A percentile compares a stretch with the other conserved stretches of the same genome.
Evolutionary conservation across 2,888 invertebrate species (phyloP).

Genomic region (Nudaria mundana): DNA sequence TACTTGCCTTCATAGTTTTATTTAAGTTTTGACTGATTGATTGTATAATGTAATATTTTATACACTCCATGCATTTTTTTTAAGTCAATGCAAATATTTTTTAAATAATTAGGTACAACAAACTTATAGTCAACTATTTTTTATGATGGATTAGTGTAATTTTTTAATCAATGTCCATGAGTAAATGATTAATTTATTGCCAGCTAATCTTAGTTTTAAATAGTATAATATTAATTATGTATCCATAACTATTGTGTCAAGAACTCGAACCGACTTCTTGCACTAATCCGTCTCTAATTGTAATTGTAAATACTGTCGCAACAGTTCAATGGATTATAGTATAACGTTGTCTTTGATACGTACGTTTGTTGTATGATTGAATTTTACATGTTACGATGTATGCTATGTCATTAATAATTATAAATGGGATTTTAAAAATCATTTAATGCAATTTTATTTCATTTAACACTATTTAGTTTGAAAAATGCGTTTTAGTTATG

Average conservation of each 20-base stretch:
- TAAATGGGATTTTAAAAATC: constrained; percentile 53
- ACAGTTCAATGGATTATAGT: constrained; percentile 27
- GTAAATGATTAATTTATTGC: constrained; percentile 49
- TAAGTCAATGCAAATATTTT: constrained; percentile 54
- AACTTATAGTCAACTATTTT: constrained; percentile 53
- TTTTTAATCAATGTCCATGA: constrained; percentile 23
- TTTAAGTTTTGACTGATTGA: constrained; percentile 73
- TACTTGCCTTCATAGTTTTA: constrained; percentile 70
- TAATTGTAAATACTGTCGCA: constrained; percentile 40
- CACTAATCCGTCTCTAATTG: constrained; percentile 43
- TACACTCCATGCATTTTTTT: constrained; percentile 60
- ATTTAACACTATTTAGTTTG: too few relatives aligned
- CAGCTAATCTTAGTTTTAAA: constrained; percentile 28
- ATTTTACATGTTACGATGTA: constrained; percentile 63
- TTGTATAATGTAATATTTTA: constrained; percentile 40
- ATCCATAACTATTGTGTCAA: constrained; percentile 8
- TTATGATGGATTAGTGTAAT: constrained; percentile 49
- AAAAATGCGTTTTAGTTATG: too few relatives aligned
- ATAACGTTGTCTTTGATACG: constrained; percentile 33
- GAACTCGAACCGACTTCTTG: constrained; percentile 16
- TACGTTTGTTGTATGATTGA: constrained; percentile 55
- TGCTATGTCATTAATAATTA: constrained; percentile 59
- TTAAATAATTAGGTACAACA: constrained; percentile 52
- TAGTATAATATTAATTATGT: constrained; percentile 24
- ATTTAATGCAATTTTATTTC: constrained; percentile 33